Evolutionary conservation across 53 echinoderm and acorn worm species (phyloP), one percentile per base, ranked within the genome.

Genomic region (Crossaster papposus): DNA sequence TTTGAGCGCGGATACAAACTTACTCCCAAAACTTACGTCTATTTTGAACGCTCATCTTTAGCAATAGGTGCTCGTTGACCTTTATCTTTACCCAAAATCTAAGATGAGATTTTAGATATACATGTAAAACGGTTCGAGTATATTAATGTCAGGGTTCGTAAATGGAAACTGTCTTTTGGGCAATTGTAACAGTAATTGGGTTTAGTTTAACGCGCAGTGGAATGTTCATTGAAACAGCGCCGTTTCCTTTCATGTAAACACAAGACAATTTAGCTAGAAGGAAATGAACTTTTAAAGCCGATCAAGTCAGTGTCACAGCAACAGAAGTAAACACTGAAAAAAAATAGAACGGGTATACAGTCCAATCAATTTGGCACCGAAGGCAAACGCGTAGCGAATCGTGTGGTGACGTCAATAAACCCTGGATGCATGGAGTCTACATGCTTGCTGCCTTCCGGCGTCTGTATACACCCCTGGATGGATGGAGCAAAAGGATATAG

Each of bases 341-440:
- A 14, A 35, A 34, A 2, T 74, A 14, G 33, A 6, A 17, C 83
- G 37, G 64, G 37, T 11, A n/a, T 52, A 17, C 35, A 85, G 85
- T 72, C n/a, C 51, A 85, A 85, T 85, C 85, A 85, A 72, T 85
- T 51, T 53, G 58, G 22, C 30, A 30, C 62, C 9, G 32, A 34
- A 28, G 62, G 80, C 62, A 4, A 58, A 62, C 51, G 11, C 15
- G 71, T 18, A 29, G 29, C n/a, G n/a, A n/a, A n/a, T n/a, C n/a
- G n/a, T n/a, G 24, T 2, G 14, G 22, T 85, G 85, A 72, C 85
- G 85, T 85, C 85, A 85, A 85, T 85, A 53, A 31, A 50, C 85
- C 35, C 63, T 63, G 20, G 58, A 81, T 62, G 81, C 58, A 58
- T 29, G 79, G 51, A 80, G 81, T 81, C 28, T 32, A 7, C n/a